Evolutionary conservation across 92 coral and sea anemone genomes (phyloP).

Genomic region (Palythoa grandis): DNA sequence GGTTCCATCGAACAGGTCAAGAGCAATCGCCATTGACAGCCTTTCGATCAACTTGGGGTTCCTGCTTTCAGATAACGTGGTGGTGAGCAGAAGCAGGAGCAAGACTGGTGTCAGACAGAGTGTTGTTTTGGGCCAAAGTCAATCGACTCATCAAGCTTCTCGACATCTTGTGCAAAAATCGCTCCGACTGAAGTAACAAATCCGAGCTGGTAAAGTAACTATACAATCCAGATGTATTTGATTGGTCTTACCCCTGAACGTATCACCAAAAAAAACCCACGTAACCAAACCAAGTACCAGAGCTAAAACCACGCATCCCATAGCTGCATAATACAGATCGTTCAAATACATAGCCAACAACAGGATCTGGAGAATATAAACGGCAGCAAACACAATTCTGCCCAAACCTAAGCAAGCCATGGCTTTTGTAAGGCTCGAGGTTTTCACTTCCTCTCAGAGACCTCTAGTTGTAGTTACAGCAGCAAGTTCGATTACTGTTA

Average conservation of each 20-base stretch:
- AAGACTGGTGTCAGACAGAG: constrained; percentile 71
- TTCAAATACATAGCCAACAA: constrained; percentile 4
- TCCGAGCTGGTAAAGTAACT: constrained; percentile 26
- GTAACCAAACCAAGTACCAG: not conserved
- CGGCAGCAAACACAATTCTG: not conserved
- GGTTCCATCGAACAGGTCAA: constrained; percentile 70
- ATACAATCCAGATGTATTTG: constrained; percentile 44
- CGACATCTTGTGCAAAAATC: constrained; percentile 40
- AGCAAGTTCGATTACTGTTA: not conserved
- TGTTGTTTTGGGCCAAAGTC: constrained; percentile 73
- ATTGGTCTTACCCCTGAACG: constrained; percentile 18
- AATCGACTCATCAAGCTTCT: constrained; percentile 39
- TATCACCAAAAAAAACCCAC: not conserved
- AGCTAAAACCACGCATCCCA: not conserved
- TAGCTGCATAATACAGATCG: not conserved
- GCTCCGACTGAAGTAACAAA: constrained; percentile 36
- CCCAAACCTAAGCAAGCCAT: constrained; percentile 6
- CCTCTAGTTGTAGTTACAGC: not conserved
- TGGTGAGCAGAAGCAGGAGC: constrained; percentile 63
- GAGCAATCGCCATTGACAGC: constrained; percentile 46
- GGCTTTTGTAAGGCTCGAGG: not conserved
- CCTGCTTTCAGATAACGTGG: constrained; percentile 31
- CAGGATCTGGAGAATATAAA: constrained; percentile 2
- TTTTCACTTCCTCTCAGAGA: too few relatives aligned
- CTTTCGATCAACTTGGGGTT: constrained; percentile 43